A percentile compares a stretch with the other conserved stretches of the same genome.
Conservation (phyloP, 2,797 vertebrate species). For the Sebastes kiyomatsui region DNA sequence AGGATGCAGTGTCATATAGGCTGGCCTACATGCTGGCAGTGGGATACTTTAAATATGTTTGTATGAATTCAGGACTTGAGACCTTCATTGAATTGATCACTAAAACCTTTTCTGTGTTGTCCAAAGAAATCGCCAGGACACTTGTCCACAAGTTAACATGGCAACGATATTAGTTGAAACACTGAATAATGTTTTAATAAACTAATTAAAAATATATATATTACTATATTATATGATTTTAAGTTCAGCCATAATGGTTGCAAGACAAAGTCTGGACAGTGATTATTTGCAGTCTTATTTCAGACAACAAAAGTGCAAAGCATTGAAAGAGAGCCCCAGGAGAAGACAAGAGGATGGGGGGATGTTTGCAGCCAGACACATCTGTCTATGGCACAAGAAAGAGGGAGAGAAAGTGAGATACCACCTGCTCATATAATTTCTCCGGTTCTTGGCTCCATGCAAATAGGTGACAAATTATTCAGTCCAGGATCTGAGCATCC, state of each 20-base stretch:
- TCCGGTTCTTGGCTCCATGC: constrained; percentile 65
- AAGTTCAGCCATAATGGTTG: background rate
- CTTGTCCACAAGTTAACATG: background rate
- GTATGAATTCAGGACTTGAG: background rate
- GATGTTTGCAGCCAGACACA: constrained; percentile 67
- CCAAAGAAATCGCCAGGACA: background rate
- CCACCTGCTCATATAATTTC: constrained; percentile 79
- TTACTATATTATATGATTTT: background rate
- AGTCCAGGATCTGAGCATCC: constrained; percentile 64
- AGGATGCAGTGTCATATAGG: background rate
- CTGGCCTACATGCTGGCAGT: background rate
- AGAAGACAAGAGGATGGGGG: constrained; percentile 43
- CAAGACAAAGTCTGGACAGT: constrained; percentile 30
- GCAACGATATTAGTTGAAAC: background rate
- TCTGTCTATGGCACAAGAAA: constrained; percentile 68
- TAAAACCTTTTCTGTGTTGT: background rate
- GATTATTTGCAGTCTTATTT: constrained; percentile 60
- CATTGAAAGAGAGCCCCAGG: constrained; percentile 50
- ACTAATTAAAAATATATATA: background rate
- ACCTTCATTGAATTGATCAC: background rate
- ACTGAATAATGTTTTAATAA: background rate
- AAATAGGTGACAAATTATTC: constrained; percentile 84
- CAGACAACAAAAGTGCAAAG: constrained; percentile 48
- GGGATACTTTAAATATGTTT: background rate
- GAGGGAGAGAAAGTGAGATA: constrained; percentile 28